phyloP scores from a whole-genome alignment of 2,113 vertebrate species.

The Dolichallabes microphthalmus region DNA sequence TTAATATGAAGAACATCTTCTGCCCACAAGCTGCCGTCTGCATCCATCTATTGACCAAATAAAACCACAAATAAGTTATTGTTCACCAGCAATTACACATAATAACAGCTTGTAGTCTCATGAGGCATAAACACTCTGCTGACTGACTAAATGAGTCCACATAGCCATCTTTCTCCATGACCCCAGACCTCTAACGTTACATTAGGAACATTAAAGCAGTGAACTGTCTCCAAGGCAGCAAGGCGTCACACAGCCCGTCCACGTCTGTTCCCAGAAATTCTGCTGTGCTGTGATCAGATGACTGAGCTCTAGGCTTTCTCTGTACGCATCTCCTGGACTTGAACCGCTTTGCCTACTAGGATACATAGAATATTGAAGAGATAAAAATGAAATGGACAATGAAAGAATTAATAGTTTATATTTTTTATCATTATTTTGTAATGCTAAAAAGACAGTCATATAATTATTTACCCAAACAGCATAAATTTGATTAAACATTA shows the following conservation, averaged over 20 bases:
- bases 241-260: constrained; percentile 34
- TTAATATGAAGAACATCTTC: constrained; percentile 5
- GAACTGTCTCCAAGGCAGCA: constrained; percentile 19
- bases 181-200: constrained; percentile 24
- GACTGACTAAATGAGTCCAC: not conserved
- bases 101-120: constrained; percentile 21
- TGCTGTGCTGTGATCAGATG: constrained; percentile 47
- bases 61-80: constrained; percentile 31
- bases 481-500: not conserved
- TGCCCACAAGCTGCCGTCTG: not conserved
- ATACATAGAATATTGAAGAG: not conserved
- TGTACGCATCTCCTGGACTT: constrained; percentile 18
- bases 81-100: constrained; percentile 4
- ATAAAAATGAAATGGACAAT: not conserved
- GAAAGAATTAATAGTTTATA: not conserved
- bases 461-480: not conserved
- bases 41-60: not conserved
- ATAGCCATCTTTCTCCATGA: not conserved
- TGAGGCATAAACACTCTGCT: not conserved
- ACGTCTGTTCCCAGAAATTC: constrained; percentile 38
- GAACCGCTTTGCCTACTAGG: not conserved
- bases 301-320: constrained; percentile 25
- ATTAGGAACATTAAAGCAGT: constrained; percentile 34
- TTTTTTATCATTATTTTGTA: not conserved
- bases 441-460: not conserved